Conservation (phyloP, 2,113 vertebrate species). For the Numenius arquata region DNA sequence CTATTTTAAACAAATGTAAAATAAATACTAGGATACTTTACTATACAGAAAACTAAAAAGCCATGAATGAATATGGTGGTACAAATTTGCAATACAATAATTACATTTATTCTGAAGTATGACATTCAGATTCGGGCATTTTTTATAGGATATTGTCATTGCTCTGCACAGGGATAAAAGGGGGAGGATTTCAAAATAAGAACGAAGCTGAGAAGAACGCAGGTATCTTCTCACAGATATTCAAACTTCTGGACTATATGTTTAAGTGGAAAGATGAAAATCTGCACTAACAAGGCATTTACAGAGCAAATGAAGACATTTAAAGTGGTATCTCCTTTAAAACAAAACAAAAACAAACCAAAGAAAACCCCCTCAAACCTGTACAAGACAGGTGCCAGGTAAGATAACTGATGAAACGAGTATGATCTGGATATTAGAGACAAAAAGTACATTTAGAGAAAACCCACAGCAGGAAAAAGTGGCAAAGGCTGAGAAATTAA, state of each 20-base stretch:
- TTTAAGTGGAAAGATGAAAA: constrained; percentile 3
- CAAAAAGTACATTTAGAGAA: background rate
- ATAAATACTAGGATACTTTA: background rate
- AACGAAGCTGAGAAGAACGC: background rate
- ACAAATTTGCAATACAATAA: background rate
- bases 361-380: background rate
- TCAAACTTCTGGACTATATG: background rate
- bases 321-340: background rate
- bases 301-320: constrained; percentile 5
- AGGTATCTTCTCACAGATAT: background rate
- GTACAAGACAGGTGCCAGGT: background rate
- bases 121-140: background rate
- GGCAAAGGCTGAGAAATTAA: background rate
- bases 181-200: background rate
- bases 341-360: background rate
- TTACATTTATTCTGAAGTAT: background rate
- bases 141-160: background rate
- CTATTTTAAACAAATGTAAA: background rate
- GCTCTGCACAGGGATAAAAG: background rate
- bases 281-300: background rate
- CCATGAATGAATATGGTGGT: background rate
- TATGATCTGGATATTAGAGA: background rate
- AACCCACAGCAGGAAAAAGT: background rate
- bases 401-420: background rate
- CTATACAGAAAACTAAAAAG: background rate